Evolutionary conservation across 2,797 vertebrate species (phyloP), one percentile per base, ranked within the genome.

Genomic region (Bradypodion ventrale): DNA sequence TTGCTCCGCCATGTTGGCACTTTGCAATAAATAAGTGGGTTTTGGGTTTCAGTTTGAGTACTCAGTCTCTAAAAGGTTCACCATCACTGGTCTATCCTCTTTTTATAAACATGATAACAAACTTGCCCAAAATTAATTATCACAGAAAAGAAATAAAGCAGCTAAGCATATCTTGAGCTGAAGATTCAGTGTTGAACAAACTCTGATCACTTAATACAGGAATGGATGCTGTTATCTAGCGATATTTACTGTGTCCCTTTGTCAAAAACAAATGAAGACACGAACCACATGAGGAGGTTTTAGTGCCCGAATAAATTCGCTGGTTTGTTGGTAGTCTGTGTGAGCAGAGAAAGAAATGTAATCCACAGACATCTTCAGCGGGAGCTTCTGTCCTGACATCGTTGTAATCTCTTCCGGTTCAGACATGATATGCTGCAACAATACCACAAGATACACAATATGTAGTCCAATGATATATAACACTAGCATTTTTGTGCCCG

Each of bases 331-430:
- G 93, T 99, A 99, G 95, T 99, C 98, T 0, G 98, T 99, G 94
- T 99, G 98, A 90, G 98, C 98, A 1, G 98, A 99, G 96, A 99
- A 99, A 91, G 98, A 99, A 95, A 99, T 99, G 95, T 99, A 99
- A 94, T 99, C 98, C 93, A 99, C 98, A 0, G 98, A 99, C 98
- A 99, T 99, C 96, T 99, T 99, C 92, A 99, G 94, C 19, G 97
- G 97, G 7, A 99, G 96, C 87, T 99, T 99, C 94, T 99, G 98
- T 21, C 98, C 98, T 8, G 98, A 99, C 98, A 99, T 98, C 76
- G 98, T 99, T 85, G 96, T 96, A 93, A 99, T 98, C 94, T 99
- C 98, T 85, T 99, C 98, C 0, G 98, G 98, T 90, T 99, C 98
- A 46, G 98, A 98, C 98, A 99, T 99, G 93, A 99, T 99, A 92